Conservation (phyloP, 2,888 invertebrate species). For the Zaprionus lineosus region DNA sequence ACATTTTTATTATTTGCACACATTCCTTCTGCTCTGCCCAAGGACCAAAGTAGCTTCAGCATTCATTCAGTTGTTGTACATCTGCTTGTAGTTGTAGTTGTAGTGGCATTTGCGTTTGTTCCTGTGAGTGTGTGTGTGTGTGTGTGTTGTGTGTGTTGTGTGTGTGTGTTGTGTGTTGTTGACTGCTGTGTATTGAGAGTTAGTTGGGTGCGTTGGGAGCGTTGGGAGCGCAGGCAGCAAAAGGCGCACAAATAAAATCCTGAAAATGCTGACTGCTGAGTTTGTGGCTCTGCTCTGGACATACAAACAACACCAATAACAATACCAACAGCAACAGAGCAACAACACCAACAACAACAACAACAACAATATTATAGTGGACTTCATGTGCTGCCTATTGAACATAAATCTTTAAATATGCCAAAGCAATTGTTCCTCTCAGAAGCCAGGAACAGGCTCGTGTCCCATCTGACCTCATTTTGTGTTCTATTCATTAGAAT, state of each 20-base stretch:
- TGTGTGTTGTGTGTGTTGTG: too few species aligned
- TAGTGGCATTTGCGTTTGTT: too few species aligned
- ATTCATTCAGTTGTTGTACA: conserved; percentile 11
- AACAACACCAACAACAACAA: neutral
- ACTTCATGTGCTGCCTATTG: conserved; percentile 47
- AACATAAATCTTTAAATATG: conserved; percentile 62
- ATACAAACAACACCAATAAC: conserved; percentile 43
- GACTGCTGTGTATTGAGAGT: conserved; percentile 48
- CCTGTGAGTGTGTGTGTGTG: too few species aligned
- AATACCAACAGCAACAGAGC: conserved; percentile 21
- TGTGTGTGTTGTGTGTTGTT: conserved; percentile 29
- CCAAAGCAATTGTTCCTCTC: conserved; percentile 47
- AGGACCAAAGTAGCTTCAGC: conserved; percentile 51
- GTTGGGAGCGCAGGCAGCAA: conserved; percentile 14
- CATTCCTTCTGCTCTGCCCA: conserved; percentile 38
- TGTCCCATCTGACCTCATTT: conserved; percentile 52
- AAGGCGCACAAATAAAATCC: conserved; percentile 46
- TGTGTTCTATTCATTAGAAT: conserved; percentile 21
- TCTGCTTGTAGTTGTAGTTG: conserved; percentile 8
- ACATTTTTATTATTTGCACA: conserved; percentile 65
- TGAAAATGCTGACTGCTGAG: conserved; percentile 48
- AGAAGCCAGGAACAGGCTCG: conserved; percentile 15
- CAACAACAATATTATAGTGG: conserved; percentile 26
- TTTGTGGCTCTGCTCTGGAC: conserved; percentile 52
- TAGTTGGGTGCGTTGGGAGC: conserved; percentile 12